Base-by-base conservation (phyloP, 2,113 vertebrate genomes). In the Camelus bactrianus region DNA sequence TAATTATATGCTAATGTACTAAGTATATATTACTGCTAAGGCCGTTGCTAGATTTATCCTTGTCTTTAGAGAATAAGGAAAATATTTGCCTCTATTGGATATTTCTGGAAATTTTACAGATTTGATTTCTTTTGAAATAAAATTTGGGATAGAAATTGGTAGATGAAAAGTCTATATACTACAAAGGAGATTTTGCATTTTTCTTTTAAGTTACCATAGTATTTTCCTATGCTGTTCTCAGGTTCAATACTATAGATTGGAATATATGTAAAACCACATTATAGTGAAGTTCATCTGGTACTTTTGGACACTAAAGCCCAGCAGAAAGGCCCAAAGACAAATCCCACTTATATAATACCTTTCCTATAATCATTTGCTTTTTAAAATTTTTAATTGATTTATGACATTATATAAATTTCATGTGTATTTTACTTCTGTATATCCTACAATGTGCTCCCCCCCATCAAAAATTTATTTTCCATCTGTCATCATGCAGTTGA, bases 101-200 rank as follows among this genome's bases (percentile, higher is more conserved):
- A 94, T 50, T 30, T 90, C 86, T 93, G 69, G 62, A 67, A 89
- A 73, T 80, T 93, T 52, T 90, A 35, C 22, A 79, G 38, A 83
- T 79, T 95, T 76, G n/a, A 91, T 73, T 95, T 94, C 77, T 70
- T 94, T 46, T 50, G 75, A 95, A 91, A 86, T 83, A 38, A 4
- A 86, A 58, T 86, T 89, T 85, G 58, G 7, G 14, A 24, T 89
- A 90, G 79, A 80, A 96, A 81, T 80, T 86, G 42, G 89, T 38
- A 85, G 65, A n/a, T 72, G 6, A 94, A 82, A 80, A 89, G 81
- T 75, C 56, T 85, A 42, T 88, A 70, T 46, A 67, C 7, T 65
- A 11, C 28, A 87, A 93, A 80, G 50, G 35, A 84, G 8, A 83
- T 60, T 89, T 92, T 96, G 6, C 1, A 48, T 87, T 95, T 93